Conservation (phyloP, 2,113 vertebrate species). For the Carettochelys insculpta region DNA sequence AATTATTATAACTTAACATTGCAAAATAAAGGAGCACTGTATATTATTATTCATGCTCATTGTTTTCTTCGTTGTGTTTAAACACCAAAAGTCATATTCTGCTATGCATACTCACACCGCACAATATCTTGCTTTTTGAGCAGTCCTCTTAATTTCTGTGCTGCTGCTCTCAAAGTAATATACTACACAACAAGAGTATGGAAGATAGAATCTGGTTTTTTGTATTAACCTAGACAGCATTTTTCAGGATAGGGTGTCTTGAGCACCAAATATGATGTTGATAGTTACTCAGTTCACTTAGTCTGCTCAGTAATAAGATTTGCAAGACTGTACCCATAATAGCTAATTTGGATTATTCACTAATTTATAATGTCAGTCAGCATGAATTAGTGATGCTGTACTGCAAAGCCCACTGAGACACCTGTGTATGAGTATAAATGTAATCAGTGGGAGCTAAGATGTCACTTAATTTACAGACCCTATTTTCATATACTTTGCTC, state of each 20-base stretch:
- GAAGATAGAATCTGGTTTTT: background rate
- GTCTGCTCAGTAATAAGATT: rapidly evolving
- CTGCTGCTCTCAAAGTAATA: background rate
- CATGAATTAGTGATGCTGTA: background rate
- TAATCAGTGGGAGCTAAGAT: background rate
- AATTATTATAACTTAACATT: background rate
- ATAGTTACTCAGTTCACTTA: background rate
- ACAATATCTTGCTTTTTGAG: background rate
- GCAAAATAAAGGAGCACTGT: conserved; percentile 12
- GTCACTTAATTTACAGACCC: rapidly evolving
- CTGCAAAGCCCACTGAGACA: background rate
- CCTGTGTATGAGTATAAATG: background rate
- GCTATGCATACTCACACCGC: background rate
- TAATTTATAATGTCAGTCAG: background rate
- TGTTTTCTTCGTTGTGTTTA: background rate
- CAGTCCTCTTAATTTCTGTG: background rate
- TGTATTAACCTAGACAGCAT: background rate
- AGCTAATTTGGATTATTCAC: background rate
- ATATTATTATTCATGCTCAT: rapidly evolving
- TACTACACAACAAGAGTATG: background rate
- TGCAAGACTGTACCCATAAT: background rate
- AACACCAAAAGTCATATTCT: background rate
- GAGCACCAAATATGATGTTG: background rate
- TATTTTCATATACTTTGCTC: background rate
- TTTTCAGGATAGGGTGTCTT: background rate